Evolutionary conservation across 2,888 invertebrate genomes (phyloP).

Genomic region (Papilio demoleus): DNA sequence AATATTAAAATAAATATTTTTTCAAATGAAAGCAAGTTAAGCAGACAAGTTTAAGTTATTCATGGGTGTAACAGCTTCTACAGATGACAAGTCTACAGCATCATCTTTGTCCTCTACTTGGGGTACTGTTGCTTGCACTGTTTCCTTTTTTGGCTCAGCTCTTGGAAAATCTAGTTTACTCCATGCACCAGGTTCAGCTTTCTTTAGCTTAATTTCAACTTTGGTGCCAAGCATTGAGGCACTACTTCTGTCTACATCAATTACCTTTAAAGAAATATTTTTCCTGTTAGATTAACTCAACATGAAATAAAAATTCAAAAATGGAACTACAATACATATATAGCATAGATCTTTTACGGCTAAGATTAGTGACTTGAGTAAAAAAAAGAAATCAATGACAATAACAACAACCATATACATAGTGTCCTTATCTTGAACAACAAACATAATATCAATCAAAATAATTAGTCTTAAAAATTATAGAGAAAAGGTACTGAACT

Average conservation of each 20-base stretch:
- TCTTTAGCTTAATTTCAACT: slow-evolving; percentile 95
- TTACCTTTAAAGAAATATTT: slow-evolving; percentile 82
- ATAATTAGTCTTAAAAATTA: too few relatives aligned
- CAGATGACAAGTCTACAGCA: slow-evolving; percentile 89
- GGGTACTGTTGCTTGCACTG: slow-evolving; percentile 47
- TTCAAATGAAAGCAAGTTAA: slow-evolving; percentile 43
- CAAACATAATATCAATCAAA: too few relatives aligned
- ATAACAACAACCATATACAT: background rate
- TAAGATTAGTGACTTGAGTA: background rate
- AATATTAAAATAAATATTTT: slow-evolving; percentile 6
- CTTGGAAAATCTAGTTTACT: slow-evolving; percentile 87
- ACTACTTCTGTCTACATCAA: slow-evolving; percentile 87
- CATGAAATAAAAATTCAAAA: background rate
- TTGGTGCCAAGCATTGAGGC: slow-evolving; percentile 94
- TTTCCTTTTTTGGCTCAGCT: slow-evolving; percentile 55
- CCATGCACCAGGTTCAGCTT: slow-evolving; percentile 94
- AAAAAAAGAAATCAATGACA: background rate
- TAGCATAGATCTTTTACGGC: too few relatives aligned
- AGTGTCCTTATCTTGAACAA: too few relatives aligned
- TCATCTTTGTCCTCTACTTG: slow-evolving; percentile 74
- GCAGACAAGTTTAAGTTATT: slow-evolving; percentile 73
- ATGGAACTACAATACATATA: background rate
- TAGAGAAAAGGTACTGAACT: too few relatives aligned
- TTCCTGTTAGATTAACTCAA: background rate
- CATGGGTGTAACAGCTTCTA: slow-evolving; percentile 78